These are phyloP conservation scores for Actias luna DNA, from an alignment of 2,888 invertebrate genomes.

Conservation along the genomic window DNA sequence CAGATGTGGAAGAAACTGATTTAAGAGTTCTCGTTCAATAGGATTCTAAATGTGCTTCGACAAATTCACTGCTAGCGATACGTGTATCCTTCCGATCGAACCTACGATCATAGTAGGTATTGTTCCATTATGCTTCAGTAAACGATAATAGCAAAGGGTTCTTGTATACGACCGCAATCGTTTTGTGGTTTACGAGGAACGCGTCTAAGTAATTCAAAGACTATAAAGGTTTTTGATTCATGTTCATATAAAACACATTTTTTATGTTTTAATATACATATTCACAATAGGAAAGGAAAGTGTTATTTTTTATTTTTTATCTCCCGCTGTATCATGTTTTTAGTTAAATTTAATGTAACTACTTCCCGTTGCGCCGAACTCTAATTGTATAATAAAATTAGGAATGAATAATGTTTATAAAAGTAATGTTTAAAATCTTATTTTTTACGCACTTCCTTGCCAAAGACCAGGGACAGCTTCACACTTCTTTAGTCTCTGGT, in stretches of 20 bases:
- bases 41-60: constrained; percentile 53
- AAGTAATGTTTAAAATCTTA: no score
- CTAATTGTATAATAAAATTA: constrained; percentile 12
- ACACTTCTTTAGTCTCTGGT: no score
- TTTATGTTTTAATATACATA: neutral
- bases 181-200: constrained; percentile 1
- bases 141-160: constrained; percentile 11
- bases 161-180: constrained; percentile 6
- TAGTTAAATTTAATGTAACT: constrained; percentile 19
- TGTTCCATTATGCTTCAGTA: constrained; percentile 28
- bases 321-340: neutral
- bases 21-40: constrained; percentile 68
- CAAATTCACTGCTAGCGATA: constrained; percentile 46
- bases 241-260: neutral
- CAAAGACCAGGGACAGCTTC: no score
- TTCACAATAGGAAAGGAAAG: neutral
- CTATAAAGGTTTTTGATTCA: constrained; percentile 8
- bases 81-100: constrained; percentile 22
- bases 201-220: constrained; percentile 2
- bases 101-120: constrained; percentile 33
- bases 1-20: constrained; percentile 69
- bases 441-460: no score
- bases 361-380: neutral
- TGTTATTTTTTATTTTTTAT: neutral
- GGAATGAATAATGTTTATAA: constrained; percentile 13